These are phyloP conservation scores for Hyperoplus lanceolatus DNA, from an alignment of 2,797 vertebrate genomes.

Conservation along the genomic window DNA sequence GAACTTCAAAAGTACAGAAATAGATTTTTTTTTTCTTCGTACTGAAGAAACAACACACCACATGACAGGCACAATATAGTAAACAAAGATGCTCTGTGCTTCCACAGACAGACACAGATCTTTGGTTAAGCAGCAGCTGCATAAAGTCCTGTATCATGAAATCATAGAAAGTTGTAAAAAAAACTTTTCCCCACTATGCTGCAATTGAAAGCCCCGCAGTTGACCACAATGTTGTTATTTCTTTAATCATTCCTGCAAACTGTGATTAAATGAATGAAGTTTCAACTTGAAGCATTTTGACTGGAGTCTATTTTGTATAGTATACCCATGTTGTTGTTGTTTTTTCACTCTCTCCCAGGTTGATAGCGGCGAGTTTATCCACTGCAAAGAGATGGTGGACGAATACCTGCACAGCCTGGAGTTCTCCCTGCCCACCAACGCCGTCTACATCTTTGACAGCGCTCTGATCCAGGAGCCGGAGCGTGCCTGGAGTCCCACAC, in stretches of 20 bases:
- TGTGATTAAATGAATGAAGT: neutral
- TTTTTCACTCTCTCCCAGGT: conserved; percentile 66
- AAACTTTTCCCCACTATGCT: neutral
- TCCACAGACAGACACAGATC: neutral
- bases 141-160: neutral
- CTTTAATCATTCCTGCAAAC: neutral
- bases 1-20: neutral
- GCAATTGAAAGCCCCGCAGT: neutral
- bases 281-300: neutral
- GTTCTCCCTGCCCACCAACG: conserved; percentile 75
- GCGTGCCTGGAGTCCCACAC: conserved; percentile 21
- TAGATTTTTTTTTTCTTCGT: neutral
- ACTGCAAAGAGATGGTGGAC: conserved; percentile 86
- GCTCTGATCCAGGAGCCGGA: conserved; percentile 59
- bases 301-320: no score
- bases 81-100: neutral
- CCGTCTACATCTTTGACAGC: conserved; percentile 80
- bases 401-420: conserved; percentile 78
- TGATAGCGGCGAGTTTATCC: conserved; percentile 78
- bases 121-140: neutral
- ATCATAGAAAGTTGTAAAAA: neutral
- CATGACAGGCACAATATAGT: conserved; percentile 3
- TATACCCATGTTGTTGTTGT: neutral
- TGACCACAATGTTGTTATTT: neutral
- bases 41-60: conserved; percentile 4